Evolutionary conservation across 2,797 vertebrate genomes (phyloP), one percentile per base, ranked within the genome.

Genomic region (Pterois miles): DNA sequence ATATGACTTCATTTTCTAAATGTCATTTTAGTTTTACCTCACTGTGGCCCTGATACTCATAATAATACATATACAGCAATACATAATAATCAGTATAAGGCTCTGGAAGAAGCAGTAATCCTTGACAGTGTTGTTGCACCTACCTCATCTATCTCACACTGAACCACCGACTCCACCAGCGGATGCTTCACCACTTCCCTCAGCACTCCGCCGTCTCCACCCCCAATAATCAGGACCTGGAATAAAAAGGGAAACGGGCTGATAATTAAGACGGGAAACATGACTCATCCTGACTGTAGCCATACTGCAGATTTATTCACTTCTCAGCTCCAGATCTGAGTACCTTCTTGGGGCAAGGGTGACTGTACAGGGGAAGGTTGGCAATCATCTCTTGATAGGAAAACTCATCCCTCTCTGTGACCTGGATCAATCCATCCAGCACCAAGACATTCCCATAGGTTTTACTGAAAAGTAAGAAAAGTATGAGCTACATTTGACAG

Each of bases 341-440:
- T 8, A 99, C 98, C 97, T 99, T 99, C 76, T 96, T 96, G 4
- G 98, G 98, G 64, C 95, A 95, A 5, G 97, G 97, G 82, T 99
- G 98, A 92, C 97, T 97, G 94, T 95, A 98, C 54, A 99, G 89
- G 0, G 98, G 97, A 46, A 99, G 96, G 93, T 98, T 97, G 80
- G 97, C 98, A 10, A 99, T 99, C 98, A 98, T 99, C 91, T 99
- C 98, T 78, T 99, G 98, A 89, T 99, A 99, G 43, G 98, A 97
- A 90, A 99, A 99, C 90, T 99, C 98, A 56, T 99, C 98, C 38
- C 98, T 94, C 89, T 99, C 98, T 0, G 98, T 99, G 92, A 98
- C 99, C 88, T 99, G 98, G 90, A 99, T 99, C 74, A 99, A 96
- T n/a, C 98, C 98, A 78, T 99, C 98, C 89, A 99, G 91, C 76